Conservation (phyloP, 92 coral and sea anemone genomes). For the Galaxea fascicularis region DNA sequence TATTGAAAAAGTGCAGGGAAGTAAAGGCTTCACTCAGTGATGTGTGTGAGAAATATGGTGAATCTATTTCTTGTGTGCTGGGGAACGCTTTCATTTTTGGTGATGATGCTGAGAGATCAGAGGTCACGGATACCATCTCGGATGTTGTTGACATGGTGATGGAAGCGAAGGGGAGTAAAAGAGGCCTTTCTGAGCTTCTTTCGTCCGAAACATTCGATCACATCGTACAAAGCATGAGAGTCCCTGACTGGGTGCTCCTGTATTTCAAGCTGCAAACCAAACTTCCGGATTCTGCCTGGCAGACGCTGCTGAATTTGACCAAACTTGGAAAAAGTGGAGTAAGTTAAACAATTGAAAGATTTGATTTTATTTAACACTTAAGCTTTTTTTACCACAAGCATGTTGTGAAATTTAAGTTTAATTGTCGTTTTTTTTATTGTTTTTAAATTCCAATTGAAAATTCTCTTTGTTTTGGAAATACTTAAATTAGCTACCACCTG, state of each 20-base stretch:
- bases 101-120: slow-evolving; percentile 14
- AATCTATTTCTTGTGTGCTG: slow-evolving; percentile 37
- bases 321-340: slow-evolving; percentile 28
- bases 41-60: neutral
- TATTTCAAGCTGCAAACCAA: slow-evolving; percentile 18
- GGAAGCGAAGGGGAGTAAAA: slow-evolving; percentile 1
- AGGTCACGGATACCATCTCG: slow-evolving; percentile 22
- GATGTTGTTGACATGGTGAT: slow-evolving; percentile 24
- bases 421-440: too few species aligned
- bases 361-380: too few species aligned
- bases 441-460: too few species aligned
- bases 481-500: too few species aligned
- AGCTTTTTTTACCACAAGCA: too few species aligned
- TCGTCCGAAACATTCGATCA: neutral
- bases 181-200: slow-evolving; percentile 17
- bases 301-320: slow-evolving; percentile 11
- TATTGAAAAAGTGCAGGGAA: slow-evolving; percentile 17
- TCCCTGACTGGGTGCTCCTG: slow-evolving; percentile 27
- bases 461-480: too few species aligned
- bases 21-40: slow-evolving; percentile 15
- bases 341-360: neutral
- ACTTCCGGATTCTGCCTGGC: slow-evolving; percentile 21
- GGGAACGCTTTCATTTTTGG: slow-evolving; percentile 39
- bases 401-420: too few species aligned
- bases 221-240: slow-evolving; percentile 4